A percentile compares a stretch with the other conserved stretches of the same genome.
phyloP scores from a whole-genome alignment of 1,140 invertebrate species.

The Aphidius ervi region DNA sequence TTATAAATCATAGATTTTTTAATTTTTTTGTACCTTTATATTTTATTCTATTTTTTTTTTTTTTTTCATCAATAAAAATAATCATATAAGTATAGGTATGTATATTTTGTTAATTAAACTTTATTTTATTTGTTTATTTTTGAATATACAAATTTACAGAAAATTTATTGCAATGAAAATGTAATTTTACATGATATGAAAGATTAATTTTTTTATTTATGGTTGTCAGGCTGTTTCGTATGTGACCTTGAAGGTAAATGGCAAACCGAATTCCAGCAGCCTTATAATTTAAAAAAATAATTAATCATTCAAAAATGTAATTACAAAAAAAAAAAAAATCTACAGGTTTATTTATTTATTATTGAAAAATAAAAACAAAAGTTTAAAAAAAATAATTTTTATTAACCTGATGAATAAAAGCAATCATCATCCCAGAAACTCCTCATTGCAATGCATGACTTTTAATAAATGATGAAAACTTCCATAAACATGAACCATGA shows the following conservation, averaged over 20 bases:
- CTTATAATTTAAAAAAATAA: conserved; percentile 45
- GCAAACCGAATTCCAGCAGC: conserved; percentile 63
- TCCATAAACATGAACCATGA: conserved; percentile 57
- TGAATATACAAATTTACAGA: no score
- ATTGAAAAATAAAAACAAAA: neutral
- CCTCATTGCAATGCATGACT: conserved; percentile 69
- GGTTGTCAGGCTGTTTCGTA: conserved; percentile 57
- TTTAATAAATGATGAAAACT: conserved; percentile 60
- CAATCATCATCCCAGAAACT: conserved; percentile 70
- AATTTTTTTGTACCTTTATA: no score
- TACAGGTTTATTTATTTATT: no score
- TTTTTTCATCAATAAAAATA: no score
- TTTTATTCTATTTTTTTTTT: no score
- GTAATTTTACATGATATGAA: no score
- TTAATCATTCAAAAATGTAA: conserved; percentile 7
- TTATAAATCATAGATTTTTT: no score
- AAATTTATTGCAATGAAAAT: no score
- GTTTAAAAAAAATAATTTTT: neutral
- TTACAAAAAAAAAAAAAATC: neutral
- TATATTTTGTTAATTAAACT: no score
- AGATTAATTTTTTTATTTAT: neutral
- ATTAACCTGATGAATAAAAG: conserved; percentile 64
- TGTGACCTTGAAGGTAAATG: conserved; percentile 60
- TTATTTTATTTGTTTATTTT: no score
- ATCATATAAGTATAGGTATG: no score